Evolutionary conservation across 2,113 vertebrate genomes (phyloP).

Genomic region (Genyomyrus donnyi): DNA sequence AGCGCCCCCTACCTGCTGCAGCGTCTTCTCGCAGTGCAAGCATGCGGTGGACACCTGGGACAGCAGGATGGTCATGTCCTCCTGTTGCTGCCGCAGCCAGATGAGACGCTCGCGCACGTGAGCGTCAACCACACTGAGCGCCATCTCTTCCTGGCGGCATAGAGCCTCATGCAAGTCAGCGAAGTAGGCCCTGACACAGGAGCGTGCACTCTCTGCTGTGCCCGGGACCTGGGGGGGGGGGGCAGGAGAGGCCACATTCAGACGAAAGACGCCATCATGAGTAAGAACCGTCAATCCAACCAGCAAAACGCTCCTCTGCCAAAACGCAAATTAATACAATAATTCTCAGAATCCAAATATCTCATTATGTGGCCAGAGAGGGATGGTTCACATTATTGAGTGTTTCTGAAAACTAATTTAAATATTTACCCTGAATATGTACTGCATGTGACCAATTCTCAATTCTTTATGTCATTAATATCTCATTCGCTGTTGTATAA

Average conservation of each 20-base stretch:
- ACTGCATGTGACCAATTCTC: background rate
- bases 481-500: background rate
- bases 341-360: background rate
- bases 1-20: conserved; percentile 75
- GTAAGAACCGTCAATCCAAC: background rate
- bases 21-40: conserved; percentile 94
- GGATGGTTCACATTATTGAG: background rate
- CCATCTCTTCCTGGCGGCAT: conserved; percentile 98
- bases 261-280: background rate
- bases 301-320: background rate
- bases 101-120: conserved; percentile 92
- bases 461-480: background rate
- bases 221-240: conserved; percentile 72
- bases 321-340: background rate
- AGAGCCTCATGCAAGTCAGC: conserved; percentile 94
- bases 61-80: conserved; percentile 96
- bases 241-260: background rate
- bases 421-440: background rate
- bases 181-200: conserved; percentile 92
- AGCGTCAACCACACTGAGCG: conserved; percentile 92
- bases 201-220: conserved; percentile 92
- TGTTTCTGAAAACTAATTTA: background rate
- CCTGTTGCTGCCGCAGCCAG: conserved; percentile 95
- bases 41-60: conserved; percentile 96
- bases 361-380: background rate